Evolutionary conservation across 2,113 vertebrate genomes (phyloP).

Genomic region (Nibea albiflora): DNA sequence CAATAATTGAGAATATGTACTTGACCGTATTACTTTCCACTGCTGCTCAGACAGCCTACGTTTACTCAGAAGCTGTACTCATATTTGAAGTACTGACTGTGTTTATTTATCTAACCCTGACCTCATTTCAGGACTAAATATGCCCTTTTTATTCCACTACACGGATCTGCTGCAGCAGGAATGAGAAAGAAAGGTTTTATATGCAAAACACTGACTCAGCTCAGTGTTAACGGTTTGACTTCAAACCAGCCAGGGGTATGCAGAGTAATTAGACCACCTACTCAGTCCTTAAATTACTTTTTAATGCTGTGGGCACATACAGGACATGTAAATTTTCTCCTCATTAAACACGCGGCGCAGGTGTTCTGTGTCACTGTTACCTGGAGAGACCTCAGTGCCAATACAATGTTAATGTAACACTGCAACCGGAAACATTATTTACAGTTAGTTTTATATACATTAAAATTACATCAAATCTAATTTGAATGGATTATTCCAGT

Average conservation of each 20-base stretch:
- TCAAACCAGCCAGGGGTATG: not conserved
- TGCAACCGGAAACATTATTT: not conserved
- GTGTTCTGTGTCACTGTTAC: conserved; percentile 23
- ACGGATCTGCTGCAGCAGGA: not conserved
- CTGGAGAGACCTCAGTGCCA: not conserved
- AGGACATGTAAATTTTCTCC: not conserved
- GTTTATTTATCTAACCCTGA: not conserved
- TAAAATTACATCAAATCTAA: not conserved
- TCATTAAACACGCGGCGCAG: conserved; percentile 23
- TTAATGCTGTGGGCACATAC: conserved; percentile 9
- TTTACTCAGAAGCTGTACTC: not conserved
- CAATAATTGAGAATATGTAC: not conserved
- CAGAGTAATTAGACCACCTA: conserved; percentile 27
- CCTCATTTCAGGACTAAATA: not conserved
- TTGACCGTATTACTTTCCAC: not conserved
- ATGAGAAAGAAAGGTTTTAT: not conserved
- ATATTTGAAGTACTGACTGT: not conserved
- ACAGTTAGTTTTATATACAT: not conserved
- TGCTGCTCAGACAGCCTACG: not conserved
- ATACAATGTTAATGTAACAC: not conserved
- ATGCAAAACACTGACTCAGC: conserved; percentile 6
- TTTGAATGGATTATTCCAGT: not conserved
- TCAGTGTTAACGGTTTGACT: not conserved
- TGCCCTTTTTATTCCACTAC: not conserved
- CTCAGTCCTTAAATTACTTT: not conserved